These are phyloP conservation scores for Atta colombica DNA, from an alignment of 1,140 invertebrate species.

Conservation along the genomic window DNA sequence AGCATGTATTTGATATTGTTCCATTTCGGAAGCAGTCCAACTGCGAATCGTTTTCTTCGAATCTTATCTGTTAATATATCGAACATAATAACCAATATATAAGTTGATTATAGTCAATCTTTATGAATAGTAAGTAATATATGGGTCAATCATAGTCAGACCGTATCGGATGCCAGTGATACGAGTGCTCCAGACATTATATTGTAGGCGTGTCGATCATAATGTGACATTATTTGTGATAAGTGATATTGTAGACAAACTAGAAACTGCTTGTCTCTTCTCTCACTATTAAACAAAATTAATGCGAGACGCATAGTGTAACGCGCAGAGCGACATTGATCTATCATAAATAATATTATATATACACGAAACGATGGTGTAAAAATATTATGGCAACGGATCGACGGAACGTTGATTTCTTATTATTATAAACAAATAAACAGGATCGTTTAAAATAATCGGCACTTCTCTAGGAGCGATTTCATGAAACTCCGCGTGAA, in stretches of 20 bases:
- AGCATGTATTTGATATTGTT: not conserved
- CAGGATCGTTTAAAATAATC: constrained; percentile 3
- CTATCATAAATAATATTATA: not conserved
- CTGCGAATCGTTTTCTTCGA: not conserved
- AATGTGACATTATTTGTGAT: constrained; percentile 18
- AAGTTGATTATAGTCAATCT: constrained; percentile 1
- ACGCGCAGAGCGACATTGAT: not conserved
- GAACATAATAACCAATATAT: not conserved
- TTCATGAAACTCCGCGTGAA: not conserved
- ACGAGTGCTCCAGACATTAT: not conserved
- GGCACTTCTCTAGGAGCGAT: not conserved
- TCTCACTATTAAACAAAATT: not conserved
- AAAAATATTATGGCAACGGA: not conserved
- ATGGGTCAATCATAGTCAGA: constrained; percentile 17
- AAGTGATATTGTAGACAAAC: constrained; percentile 15
- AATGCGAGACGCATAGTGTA: not conserved
- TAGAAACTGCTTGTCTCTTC: not conserved
- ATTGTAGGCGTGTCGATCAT: not conserved
- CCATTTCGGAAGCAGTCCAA: not conserved
- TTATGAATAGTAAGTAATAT: constrained; percentile 26
- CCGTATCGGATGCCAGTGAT: constrained; percentile 7
- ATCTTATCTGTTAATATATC: not conserved
- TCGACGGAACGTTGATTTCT: not conserved
- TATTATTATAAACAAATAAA: not conserved
- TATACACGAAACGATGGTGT: not conserved